Conservation (phyloP, 2,888 invertebrate genomes). For the Drosophila monieri region DNA sequence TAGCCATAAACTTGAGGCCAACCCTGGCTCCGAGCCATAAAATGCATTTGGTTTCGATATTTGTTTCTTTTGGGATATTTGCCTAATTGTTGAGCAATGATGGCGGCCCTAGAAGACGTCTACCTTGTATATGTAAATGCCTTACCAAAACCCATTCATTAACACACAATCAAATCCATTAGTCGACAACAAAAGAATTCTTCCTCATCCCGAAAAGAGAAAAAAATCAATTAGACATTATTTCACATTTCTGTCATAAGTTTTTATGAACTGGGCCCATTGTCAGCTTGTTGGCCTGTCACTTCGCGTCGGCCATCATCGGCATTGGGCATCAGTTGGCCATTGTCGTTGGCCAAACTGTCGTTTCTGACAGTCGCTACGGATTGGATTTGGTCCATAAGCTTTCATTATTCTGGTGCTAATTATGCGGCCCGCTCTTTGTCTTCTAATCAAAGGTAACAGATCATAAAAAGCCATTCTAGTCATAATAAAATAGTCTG, state of each 20-base stretch:
- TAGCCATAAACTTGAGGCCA: constrained; percentile 61
- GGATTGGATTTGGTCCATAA: constrained; percentile 59
- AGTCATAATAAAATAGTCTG: constrained; percentile 29
- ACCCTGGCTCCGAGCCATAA: constrained; percentile 48
- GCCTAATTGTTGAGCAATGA: constrained; percentile 57
- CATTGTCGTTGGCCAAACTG: constrained; percentile 54
- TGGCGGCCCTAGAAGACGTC: constrained; percentile 40
- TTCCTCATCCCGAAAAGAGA: constrained; percentile 43
- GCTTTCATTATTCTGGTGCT: constrained; percentile 69
- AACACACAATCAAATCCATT: constrained; percentile 77
- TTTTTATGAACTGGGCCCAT: constrained; percentile 63
- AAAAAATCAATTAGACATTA: constrained; percentile 71
- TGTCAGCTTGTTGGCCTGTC: constrained; percentile 65
- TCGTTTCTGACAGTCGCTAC: constrained; percentile 55
- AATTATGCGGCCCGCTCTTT: constrained; percentile 60
- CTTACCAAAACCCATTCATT: constrained; percentile 57
- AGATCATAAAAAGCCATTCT: constrained; percentile 39
- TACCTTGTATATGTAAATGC: constrained; percentile 28
- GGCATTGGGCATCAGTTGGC: constrained; percentile 3
- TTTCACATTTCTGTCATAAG: constrained; percentile 69
- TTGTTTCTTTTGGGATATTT: constrained; percentile 63
- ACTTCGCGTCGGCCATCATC: constrained; percentile 22
- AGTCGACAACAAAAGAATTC: constrained; percentile 51
- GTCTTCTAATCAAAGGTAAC: constrained; percentile 26
- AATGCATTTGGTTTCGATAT: constrained; percentile 35